These are phyloP conservation scores for Clarias platycephalus DNA, from an alignment of 2,797 vertebrate species.

Conservation along the genomic window DNA sequence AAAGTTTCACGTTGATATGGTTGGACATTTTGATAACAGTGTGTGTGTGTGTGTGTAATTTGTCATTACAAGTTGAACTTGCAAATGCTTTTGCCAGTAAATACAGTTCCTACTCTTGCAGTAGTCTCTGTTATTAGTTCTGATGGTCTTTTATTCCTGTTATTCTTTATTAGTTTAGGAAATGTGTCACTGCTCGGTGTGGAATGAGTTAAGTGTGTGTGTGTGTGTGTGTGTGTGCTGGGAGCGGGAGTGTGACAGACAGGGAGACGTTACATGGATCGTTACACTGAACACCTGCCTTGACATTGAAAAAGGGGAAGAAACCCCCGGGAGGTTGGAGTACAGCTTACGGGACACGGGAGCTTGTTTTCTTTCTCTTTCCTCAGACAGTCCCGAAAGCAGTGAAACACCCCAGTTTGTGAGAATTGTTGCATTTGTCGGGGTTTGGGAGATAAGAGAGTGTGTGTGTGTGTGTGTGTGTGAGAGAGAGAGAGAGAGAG, in stretches of 20 bases:
- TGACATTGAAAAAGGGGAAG: not conserved
- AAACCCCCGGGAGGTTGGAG: constrained; percentile 2
- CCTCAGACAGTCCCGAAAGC: constrained; percentile 32
- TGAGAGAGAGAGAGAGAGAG: no score
- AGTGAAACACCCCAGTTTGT: constrained; percentile 5
- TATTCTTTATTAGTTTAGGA: not conserved
- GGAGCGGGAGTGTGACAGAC: constrained; percentile 33
- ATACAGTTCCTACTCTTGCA: not conserved
- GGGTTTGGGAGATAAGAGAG: constrained; percentile 30
- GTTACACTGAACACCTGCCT: constrained; percentile 49
- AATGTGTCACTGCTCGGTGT: not conserved
- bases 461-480: no score
- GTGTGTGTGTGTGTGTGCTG: not conserved
- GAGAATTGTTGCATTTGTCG: constrained; percentile 25
- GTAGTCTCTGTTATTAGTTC: not conserved
- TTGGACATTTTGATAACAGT: no score
- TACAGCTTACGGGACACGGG: constrained; percentile 40
- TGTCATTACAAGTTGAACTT: not conserved
- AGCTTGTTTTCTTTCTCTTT: constrained; percentile 16
- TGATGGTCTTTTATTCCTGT: not conserved
- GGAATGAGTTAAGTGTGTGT: not conserved
- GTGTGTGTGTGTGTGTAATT: constrained; percentile 1
- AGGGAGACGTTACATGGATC: constrained; percentile 28
- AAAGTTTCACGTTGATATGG: no score
- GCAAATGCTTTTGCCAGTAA: not conserved